Evolutionary conservation across 1,140 invertebrate species (phyloP).

Genomic region (Drosophila kanapiae): DNA sequence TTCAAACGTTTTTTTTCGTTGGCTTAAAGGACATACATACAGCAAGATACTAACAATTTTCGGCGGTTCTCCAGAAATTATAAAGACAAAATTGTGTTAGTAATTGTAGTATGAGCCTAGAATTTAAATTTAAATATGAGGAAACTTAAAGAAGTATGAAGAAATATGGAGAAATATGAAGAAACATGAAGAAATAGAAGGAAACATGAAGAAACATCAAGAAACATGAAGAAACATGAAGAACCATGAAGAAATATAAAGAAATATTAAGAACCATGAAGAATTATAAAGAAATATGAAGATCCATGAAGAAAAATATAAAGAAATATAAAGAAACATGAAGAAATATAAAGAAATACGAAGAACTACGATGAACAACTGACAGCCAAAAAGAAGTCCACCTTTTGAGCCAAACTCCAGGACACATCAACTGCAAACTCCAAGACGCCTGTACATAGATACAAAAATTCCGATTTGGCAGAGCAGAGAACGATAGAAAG

Average conservation of each 20-base stretch:
- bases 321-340: neutral
- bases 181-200: too few relatives aligned
- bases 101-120: slow-evolving; percentile 2
- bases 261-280: too few relatives aligned
- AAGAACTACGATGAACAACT: neutral
- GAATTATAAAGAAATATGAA: neutral
- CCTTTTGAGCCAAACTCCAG: neutral
- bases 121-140: neutral
- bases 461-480: slow-evolving; percentile 4
- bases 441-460: slow-evolving; percentile 30
- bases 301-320: neutral
- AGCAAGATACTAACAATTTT: slow-evolving; percentile 8
- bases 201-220: neutral
- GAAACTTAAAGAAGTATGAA: neutral
- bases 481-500: neutral
- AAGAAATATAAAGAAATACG: neutral
- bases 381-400: neutral
- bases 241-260: too few relatives aligned
- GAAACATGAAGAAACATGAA: too few relatives aligned
- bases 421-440: neutral
- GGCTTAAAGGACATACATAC: neutral
- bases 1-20: neutral
- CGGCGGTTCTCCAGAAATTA: slow-evolving; percentile 14
- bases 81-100: slow-evolving; percentile 14
- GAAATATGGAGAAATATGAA: neutral